Evolutionary conservation across 37 sponge, comb jelly and placozoan species (phyloP).

Genomic region (Crambe crambe): DNA sequence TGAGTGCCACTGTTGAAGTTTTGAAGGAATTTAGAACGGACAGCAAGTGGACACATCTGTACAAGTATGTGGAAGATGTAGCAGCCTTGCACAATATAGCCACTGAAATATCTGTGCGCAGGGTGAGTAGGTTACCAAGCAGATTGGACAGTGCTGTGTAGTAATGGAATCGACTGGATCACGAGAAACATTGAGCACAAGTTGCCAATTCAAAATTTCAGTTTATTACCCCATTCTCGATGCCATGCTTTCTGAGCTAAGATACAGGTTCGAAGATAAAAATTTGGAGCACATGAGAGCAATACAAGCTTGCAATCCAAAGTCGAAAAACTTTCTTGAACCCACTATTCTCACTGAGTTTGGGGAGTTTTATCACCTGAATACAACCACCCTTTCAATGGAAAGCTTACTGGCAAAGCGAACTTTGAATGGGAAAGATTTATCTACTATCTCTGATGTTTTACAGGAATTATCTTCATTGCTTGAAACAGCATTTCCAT

Average conservation of each 20-base stretch:
- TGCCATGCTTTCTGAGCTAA: neutral
- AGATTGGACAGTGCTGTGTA: no score
- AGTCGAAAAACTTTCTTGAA: neutral
- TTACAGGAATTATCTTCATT: neutral
- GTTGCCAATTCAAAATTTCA: neutral
- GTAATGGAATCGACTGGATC: no score
- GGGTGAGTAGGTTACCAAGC: no score
- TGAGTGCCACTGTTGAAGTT: conserved; percentile 3
- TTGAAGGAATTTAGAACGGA: conserved; percentile 28
- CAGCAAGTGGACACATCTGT: conserved; percentile 19
- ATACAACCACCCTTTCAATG: neutral
- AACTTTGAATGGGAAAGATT: neutral
- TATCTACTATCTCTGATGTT: neutral
- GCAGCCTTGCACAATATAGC: no score
- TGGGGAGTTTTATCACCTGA: neutral
- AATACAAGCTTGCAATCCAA: no score
- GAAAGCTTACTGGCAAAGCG: neutral
- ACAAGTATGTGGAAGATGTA: conserved; percentile 22
- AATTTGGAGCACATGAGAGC: neutral
- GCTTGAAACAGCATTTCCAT: neutral
- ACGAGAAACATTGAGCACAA: neutral
- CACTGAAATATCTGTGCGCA: no score
- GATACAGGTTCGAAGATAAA: neutral
- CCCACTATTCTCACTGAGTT: neutral
- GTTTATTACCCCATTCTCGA: neutral